Evolutionary conservation across 2,888 invertebrate genomes (phyloP), one percentile per base, ranked within the genome.

Genomic region (Hemaris fuciformis): DNA sequence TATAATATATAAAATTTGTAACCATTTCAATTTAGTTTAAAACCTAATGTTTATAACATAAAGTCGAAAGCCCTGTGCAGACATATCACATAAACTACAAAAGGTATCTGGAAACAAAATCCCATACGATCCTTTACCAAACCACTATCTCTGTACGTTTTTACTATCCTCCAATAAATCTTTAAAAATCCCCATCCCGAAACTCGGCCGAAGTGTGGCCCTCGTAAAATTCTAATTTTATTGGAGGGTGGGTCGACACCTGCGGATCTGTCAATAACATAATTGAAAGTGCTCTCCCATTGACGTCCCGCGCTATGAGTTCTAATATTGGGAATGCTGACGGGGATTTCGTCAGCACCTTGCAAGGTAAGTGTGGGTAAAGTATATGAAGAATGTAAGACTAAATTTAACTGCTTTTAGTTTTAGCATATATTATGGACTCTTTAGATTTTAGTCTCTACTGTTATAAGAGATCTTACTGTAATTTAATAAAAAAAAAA

Each of bases 261-360:
- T 60, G 60, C 41, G 20, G 13, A 7, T 45, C 22, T 60, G 53
- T 20, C 60, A 53, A 53, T 60, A 53, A 60, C 38, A 41, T 53
- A 60, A 60, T 60, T 53, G 60, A 41, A 53, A 60, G 6, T 10
- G 8, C 38, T 38, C 38, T 38, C 38, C 27, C 18, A 31, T 53
- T 31, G 53, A 31, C 15, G 4, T 23, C 6, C n/a, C 6, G 38
- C 38, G 5, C n/a, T 25, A 23, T 18, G 27, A 27, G 27, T 53
- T 53, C 45, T 45, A 10, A 18, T 53, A 53, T 53, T 53, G 18
- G 4, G 18, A 27, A 53, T 31, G 53, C 53, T 27, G 53, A 53
- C 53, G 18, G 1, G 2, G 7, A 15, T 7, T n/a, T 13, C 15
- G 53, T 53, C 53, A 53, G 53, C 53, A 18, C 20, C 20, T 8